Conservation (phyloP, 2,888 invertebrate species). For the Kuschelorhynchus macadamiae region DNA sequence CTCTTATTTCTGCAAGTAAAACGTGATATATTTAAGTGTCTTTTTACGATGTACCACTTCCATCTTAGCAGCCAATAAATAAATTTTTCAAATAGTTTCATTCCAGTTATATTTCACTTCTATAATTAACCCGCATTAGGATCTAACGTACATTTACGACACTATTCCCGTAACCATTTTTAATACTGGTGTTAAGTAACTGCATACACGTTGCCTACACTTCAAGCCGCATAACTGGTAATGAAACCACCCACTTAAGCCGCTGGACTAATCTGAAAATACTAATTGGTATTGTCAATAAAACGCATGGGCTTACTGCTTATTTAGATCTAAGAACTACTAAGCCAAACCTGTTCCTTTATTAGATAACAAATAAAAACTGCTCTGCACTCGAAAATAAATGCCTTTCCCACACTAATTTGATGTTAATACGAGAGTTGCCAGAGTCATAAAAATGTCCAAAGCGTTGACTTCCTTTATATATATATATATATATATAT, state of each 20-base stretch:
- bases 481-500: no score
- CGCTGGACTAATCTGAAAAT: constrained; percentile 11
- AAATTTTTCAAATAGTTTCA: not conserved
- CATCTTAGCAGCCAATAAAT: no score
- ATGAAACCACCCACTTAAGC: constrained; percentile 37
- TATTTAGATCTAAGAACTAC: constrained; percentile 31
- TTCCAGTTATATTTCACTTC: not conserved
- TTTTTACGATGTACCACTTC: no score
- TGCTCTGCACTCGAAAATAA: constrained; percentile 31
- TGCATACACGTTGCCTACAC: constrained; percentile 21
- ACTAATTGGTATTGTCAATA: constrained; percentile 39
- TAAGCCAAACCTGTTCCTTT: constrained; percentile 35
- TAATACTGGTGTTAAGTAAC: constrained; percentile 1
- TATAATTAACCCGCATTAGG: not conserved
- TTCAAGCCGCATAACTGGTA: constrained; percentile 22
- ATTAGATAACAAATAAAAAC: constrained; percentile 30
- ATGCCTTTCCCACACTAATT: constrained; percentile 33
- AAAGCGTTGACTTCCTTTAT: no score
- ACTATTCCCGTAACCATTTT: not conserved
- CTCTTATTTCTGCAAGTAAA: no score
- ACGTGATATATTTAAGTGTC: no score
- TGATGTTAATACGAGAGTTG: constrained; percentile 1
- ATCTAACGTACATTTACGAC: not conserved
- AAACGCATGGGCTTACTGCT: constrained; percentile 29
- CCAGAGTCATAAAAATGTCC: no score